A percentile compares a stretch with the other conserved stretches of the same genome.
Conservation (phyloP, 2,888 invertebrate genomes). For the Calliphora vomitoria region DNA sequence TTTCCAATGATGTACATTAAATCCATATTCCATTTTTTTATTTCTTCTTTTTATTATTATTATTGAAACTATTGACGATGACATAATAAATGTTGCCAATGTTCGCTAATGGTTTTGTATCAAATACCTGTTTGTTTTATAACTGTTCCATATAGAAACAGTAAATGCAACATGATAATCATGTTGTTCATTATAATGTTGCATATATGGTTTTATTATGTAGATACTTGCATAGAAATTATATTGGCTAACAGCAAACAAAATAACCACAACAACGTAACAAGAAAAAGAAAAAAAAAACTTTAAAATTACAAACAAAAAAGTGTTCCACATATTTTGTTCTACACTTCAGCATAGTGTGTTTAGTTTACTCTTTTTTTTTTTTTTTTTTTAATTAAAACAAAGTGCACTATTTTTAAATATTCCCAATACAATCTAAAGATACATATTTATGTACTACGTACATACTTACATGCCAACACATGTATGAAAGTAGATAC, state of each 20-base stretch:
- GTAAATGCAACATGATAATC: slow-evolving; percentile 63
- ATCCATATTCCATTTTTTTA: slow-evolving; percentile 38
- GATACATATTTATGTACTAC: not conserved
- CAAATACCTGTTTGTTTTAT: slow-evolving; percentile 57
- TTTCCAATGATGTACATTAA: slow-evolving; percentile 34
- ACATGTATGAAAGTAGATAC: not conserved
- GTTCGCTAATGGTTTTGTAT: slow-evolving; percentile 47
- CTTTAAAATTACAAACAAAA: not conserved
- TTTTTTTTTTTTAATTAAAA: slow-evolving; percentile 28
- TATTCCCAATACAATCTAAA: slow-evolving; percentile 17
- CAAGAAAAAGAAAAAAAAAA: not conserved
- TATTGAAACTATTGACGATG: slow-evolving; percentile 45
- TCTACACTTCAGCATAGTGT: slow-evolving; percentile 1
- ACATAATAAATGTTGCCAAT: slow-evolving; percentile 60
- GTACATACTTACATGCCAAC: not conserved
- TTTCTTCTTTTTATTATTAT: not conserved
- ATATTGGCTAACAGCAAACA: slow-evolving; percentile 1
- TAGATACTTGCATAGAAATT: not conserved
- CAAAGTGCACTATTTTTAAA: slow-evolving; percentile 54
- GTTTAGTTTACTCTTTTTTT: slow-evolving; percentile 27
- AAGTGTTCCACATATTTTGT: slow-evolving; percentile 53
- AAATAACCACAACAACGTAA: slow-evolving; percentile 16
- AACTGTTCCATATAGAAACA: slow-evolving; percentile 59
- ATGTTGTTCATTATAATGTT: slow-evolving; percentile 42
- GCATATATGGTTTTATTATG: not conserved